These are phyloP conservation scores for Aleiodes sp. DNA, from an alignment of 1,140 invertebrate species.

Conservation along the genomic window DNA sequence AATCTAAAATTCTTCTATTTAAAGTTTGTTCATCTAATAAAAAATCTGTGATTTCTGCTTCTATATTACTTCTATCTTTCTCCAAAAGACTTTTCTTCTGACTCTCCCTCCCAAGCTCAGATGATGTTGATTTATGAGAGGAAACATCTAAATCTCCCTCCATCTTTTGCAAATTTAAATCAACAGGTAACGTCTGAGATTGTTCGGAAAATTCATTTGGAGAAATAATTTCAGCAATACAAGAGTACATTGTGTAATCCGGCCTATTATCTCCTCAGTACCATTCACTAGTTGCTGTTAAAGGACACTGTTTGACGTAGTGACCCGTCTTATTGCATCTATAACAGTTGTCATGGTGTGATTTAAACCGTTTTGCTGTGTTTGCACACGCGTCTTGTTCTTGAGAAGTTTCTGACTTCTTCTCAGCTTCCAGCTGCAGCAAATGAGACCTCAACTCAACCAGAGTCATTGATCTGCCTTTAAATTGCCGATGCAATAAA, in stretches of 20 bases:
- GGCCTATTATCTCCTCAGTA: conserved; percentile 12
- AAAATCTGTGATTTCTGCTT: conserved; percentile 14
- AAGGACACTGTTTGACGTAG: background rate
- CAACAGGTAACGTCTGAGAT: conserved; percentile 25
- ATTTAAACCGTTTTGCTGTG: background rate
- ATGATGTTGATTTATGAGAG: conserved; percentile 4
- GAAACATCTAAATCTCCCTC: conserved; percentile 14
- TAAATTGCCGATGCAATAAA: conserved; percentile 22
- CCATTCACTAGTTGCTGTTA: conserved; percentile 18
- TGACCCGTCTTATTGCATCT: conserved; percentile 33
- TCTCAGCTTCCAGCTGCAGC: conserved; percentile 34
- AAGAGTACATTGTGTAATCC: conserved; percentile 26
- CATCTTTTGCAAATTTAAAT: conserved; percentile 14
- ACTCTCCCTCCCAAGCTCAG: conserved; percentile 32
- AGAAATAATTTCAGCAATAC: conserved; percentile 22
- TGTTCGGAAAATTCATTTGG: conserved; percentile 24
- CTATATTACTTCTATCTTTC: background rate
- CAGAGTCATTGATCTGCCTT: conserved; percentile 27
- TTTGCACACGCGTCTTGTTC: conserved; percentile 16
- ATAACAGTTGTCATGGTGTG: conserved; percentile 20
- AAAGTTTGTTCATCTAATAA: conserved; percentile 10
- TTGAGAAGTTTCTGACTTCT: conserved; percentile 19
- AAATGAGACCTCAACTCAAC: conserved; percentile 33
- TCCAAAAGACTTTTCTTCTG: background rate
- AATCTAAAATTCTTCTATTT: conserved; percentile 27